Conservation (phyloP, 2,888 invertebrate species). For the Osedax fenrisi region DNA sequence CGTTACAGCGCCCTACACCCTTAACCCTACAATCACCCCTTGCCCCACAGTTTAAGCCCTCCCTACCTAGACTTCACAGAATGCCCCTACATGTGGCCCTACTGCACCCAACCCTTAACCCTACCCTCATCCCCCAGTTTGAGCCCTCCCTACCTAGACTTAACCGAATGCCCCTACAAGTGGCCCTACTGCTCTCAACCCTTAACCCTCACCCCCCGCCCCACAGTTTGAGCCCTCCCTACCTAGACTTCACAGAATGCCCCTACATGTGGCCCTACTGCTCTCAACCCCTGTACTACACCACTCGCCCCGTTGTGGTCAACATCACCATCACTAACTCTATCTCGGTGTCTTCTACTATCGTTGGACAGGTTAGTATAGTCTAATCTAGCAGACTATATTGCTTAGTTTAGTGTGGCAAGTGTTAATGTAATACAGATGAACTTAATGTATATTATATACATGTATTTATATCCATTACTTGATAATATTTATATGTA, state of each 20-base stretch:
- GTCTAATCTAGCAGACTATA: not conserved
- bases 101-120: conserved; percentile 88
- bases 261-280: conserved; percentile 99
- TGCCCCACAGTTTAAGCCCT: conserved; percentile 53
- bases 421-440: no score
- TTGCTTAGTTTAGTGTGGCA: not conserved
- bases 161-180: conserved; percentile 90
- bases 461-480: no score
- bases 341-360: not conserved
- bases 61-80: conserved; percentile 84
- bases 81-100: conserved; percentile 96
- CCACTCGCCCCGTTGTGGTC: conserved; percentile 72
- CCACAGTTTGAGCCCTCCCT: conserved; percentile 58
- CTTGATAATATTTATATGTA: no score
- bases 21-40: no score
- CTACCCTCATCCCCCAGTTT: conserved; percentile 53
- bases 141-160: conserved; percentile 69
- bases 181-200: conserved; percentile 97
- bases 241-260: conserved; percentile 82
- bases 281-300: conserved; percentile 79
- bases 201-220: conserved; percentile 68
- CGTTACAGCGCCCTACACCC: no score
- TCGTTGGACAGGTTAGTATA: not conserved
- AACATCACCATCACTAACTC: conserved; percentile 55
- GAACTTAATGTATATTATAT: no score